Percentiles rank a stretch among this genome's conserved stretches.
phyloP scores from a whole-genome alignment of 53 echinoderm and acorn worm genomes.

The Echinometra lucunter region DNA sequence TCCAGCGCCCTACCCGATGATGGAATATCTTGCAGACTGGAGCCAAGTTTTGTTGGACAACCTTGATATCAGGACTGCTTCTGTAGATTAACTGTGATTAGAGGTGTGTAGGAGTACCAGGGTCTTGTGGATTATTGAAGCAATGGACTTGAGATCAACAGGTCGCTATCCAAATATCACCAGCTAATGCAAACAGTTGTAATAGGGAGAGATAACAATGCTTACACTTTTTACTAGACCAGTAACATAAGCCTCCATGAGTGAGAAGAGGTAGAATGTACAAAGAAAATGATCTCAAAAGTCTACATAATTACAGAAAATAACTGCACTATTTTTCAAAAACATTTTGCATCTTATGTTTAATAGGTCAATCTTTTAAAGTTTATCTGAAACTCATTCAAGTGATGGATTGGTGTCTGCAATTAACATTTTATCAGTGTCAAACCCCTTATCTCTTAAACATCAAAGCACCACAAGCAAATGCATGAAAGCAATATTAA shows the following conservation, averaged over 20 bases:
- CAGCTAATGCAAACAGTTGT: neutral
- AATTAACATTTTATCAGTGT: no score
- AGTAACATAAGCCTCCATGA: neutral
- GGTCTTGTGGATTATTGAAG: neutral
- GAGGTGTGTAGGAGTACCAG: neutral
- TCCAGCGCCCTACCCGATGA: slow-evolving; percentile 42
- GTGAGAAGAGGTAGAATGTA: no score
- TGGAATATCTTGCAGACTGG: neutral
- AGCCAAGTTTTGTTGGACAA: neutral
- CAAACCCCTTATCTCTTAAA: no score
- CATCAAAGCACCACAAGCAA: no score
- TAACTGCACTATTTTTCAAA: no score
- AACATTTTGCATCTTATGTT: no score
- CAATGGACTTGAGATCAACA: neutral
- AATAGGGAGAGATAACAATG: neutral
- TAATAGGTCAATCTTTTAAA: no score
- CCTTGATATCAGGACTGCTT: slow-evolving; percentile 29
- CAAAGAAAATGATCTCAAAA: no score
- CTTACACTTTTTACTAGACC: neutral
- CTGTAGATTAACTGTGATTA: slow-evolving; percentile 29
- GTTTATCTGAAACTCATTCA: no score
- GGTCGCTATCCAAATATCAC: neutral
- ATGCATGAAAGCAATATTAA: no score
- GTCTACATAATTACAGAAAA: no score
- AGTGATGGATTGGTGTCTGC: no score